Conservation (phyloP, 2,797 vertebrate genomes). For the Pseudomugil gertrudae region DNA sequence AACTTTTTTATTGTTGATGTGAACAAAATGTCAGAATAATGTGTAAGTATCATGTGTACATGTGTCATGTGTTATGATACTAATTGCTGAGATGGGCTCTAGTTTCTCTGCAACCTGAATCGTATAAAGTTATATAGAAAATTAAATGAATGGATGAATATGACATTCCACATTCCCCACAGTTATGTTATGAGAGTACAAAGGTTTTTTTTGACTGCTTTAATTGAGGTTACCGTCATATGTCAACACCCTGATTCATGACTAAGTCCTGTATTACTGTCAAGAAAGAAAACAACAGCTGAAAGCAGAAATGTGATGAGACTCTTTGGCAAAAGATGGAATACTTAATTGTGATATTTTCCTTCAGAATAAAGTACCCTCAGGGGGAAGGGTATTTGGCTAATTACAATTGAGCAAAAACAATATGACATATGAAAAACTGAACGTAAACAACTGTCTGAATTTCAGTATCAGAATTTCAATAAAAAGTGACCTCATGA, state of each 20-base stretch:
- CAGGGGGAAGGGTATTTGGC: neutral
- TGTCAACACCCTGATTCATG: constrained; percentile 54
- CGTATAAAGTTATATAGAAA: too few relatives aligned
- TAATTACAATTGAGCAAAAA: constrained; percentile 9
- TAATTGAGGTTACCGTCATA: constrained; percentile 58
- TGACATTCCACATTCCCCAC: constrained; percentile 44
- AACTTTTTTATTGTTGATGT: constrained; percentile 31
- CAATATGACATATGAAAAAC: constrained; percentile 16
- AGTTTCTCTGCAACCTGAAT: too few relatives aligned
- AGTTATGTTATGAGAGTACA: constrained; percentile 43
- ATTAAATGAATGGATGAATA: too few relatives aligned
- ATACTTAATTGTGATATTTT: neutral
- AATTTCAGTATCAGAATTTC: neutral
- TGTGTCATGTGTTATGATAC: too few relatives aligned
- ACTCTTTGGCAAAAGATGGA: neutral
- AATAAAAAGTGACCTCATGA: constrained; percentile 14
- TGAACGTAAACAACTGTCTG: constrained; percentile 8
- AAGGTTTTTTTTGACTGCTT: constrained; percentile 56
- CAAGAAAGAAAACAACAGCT: constrained; percentile 1
- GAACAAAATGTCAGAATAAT: constrained; percentile 52
- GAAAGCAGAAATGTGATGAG: neutral
- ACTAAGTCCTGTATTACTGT: constrained; percentile 52
- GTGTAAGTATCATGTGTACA: too few relatives aligned
- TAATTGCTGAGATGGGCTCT: too few relatives aligned
- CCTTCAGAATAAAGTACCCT: too few relatives aligned